phyloP scores from a whole-genome alignment of 2,888 invertebrate genomes.

The Agriopis leucophaearia region DNA sequence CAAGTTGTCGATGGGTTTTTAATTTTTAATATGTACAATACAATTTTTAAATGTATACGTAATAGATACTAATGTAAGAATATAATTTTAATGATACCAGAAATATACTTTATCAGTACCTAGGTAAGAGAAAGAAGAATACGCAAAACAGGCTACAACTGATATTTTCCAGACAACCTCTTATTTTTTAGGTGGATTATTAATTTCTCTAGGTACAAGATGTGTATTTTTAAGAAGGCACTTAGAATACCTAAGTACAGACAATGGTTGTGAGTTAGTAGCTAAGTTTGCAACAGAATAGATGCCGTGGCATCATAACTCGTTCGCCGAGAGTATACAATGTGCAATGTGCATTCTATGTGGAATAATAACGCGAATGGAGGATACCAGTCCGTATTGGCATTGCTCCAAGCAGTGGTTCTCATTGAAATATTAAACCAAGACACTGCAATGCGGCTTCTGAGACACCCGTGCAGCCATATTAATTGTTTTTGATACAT shows the following conservation, averaged over 20 bases:
- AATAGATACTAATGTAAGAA: no score
- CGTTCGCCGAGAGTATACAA: conserved; percentile 29
- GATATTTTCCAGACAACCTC: no score
- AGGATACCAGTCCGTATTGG: conserved; percentile 63
- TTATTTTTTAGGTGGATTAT: no score
- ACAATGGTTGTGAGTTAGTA: conserved; percentile 4
- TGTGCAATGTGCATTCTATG: conserved; percentile 46
- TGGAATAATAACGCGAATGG: conserved; percentile 55
- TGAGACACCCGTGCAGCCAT: conserved; percentile 69
- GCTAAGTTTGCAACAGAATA: background rate
- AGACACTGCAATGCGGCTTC: conserved; percentile 79
- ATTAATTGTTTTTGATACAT: conserved; percentile 50
- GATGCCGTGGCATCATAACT: conserved; percentile 24
- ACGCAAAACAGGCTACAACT: no score
- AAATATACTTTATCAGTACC: no score
- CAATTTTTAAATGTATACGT: no score
- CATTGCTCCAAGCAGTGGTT: conserved; percentile 77
- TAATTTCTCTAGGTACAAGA: no score
- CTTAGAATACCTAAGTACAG: background rate
- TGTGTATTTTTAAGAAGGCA: no score
- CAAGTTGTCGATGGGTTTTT: no score
- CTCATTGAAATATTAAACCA: conserved; percentile 85
- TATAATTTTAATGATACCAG: no score
- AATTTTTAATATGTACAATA: no score
- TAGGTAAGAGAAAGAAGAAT: no score